phyloP scores from a whole-genome alignment of 2,888 invertebrate genomes.

The Trisateles emortualis region DNA sequence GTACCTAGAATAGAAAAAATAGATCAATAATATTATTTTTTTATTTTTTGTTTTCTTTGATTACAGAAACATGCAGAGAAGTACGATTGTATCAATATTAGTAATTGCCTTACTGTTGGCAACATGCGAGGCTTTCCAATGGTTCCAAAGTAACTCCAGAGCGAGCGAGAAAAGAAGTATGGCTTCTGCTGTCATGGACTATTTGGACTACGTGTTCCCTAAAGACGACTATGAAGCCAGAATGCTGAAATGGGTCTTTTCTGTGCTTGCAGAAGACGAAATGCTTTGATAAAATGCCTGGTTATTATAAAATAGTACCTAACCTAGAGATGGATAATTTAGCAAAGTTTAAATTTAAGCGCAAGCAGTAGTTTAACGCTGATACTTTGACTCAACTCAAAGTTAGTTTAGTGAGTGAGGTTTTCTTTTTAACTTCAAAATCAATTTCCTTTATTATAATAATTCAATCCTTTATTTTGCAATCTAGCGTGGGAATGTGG shows the following conservation, averaged over 20 bases:
- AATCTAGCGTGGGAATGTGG: too few species aligned
- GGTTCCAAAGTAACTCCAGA: conserved; percentile 43
- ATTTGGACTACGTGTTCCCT: conserved; percentile 69
- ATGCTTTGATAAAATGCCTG: conserved; percentile 21
- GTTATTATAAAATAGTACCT: too few species aligned
- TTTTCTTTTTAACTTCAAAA: too few species aligned
- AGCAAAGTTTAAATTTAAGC: too few species aligned
- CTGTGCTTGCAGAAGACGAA: conserved; percentile 64
- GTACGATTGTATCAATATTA: conserved; percentile 5
- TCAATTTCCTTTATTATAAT: too few species aligned
- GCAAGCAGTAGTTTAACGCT: too few species aligned
- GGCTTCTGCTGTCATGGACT: conserved; percentile 65
- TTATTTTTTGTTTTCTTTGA: conserved; percentile 1
- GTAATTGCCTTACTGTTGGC: conserved; percentile 16
- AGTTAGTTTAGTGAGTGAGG: too few species aligned
- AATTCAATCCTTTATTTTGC: too few species aligned
- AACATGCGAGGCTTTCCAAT: conserved; percentile 24
- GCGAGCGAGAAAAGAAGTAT: conserved; percentile 58
- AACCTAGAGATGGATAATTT: too few species aligned
- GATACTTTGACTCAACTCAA: too few species aligned
- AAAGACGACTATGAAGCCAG: conserved; percentile 73
- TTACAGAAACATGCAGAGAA: conserved; percentile 36
- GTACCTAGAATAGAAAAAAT: too few species aligned
- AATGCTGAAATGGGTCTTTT: conserved; percentile 70
- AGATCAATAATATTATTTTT: not conserved